Percentiles rank a stretch among this genome's conserved stretches.
phyloP scores from a whole-genome alignment of 2,888 invertebrate species.

The Pristionchus mayeri region DNA sequence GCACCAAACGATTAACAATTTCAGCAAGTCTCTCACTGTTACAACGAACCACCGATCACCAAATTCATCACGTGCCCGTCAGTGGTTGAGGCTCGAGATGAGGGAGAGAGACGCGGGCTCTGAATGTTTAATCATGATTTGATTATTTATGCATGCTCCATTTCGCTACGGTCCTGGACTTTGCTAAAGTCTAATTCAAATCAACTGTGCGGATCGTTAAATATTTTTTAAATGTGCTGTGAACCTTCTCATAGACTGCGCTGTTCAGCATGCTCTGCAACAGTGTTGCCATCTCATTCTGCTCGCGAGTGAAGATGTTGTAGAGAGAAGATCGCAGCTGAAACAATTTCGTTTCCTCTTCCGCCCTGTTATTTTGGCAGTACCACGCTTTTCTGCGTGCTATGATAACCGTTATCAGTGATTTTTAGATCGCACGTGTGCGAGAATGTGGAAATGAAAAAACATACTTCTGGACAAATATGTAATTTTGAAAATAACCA shows the following conservation, averaged over 20 bases:
- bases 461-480: constrained; percentile 66
- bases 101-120: constrained; percentile 78
- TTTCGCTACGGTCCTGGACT: no score
- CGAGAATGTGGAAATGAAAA: constrained; percentile 65
- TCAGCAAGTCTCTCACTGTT: no score
- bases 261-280: constrained; percentile 77
- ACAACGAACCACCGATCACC: constrained; percentile 78
- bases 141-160: no score
- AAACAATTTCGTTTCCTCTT: background rate
- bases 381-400: constrained; percentile 46
- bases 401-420: constrained; percentile 63
- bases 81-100: constrained; percentile 78
- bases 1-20: no score
- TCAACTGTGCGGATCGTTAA: no score
- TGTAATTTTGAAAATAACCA: constrained; percentile 67
- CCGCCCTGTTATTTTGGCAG: no score
- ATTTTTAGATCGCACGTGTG: constrained; percentile 53
- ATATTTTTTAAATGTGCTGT: no score
- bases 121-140: no score
- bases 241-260: constrained; percentile 79
- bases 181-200: no score
- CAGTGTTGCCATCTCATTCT: constrained; percentile 77
- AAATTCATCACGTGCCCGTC: constrained; percentile 80
- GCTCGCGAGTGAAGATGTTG: constrained; percentile 78
- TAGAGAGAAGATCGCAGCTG: constrained; percentile 77